Evolutionary conservation across 2,113 vertebrate species (phyloP).

Genomic region (Manacus vitellinus): DNA sequence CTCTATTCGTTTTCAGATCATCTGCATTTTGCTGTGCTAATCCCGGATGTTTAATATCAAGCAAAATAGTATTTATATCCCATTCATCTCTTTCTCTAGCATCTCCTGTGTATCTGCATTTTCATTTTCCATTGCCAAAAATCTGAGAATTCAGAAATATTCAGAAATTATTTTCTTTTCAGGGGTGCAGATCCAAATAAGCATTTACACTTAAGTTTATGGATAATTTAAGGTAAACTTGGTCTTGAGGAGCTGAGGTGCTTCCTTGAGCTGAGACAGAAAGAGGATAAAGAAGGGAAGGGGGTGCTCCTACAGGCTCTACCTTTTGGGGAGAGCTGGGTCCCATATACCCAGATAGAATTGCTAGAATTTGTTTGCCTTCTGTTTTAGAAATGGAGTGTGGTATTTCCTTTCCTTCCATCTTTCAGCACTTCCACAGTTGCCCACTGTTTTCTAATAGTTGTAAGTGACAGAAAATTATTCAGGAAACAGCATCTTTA

Average conservation of each 20-base stretch:
- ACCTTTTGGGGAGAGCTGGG: neutral
- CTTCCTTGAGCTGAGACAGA: neutral
- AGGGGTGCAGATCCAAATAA: neutral
- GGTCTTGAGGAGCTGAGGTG: neutral
- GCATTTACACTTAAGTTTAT: neutral
- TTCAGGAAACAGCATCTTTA: neutral
- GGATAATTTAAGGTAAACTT: neutral
- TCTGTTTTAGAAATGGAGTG: neutral
- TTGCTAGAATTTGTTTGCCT: neutral
- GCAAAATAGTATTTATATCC: conserved; percentile 42
- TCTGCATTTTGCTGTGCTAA: conserved; percentile 25
- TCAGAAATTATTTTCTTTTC: neutral
- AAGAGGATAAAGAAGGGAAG: neutral
- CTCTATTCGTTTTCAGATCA: neutral
- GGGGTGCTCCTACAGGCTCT: rapidly evolving
- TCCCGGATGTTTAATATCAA: conserved; percentile 33
- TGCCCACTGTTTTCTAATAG: neutral
- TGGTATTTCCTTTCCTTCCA: neutral
- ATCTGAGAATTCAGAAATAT: neutral
- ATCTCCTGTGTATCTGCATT: neutral
- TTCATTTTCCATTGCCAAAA: neutral
- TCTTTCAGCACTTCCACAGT: neutral
- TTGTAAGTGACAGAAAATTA: neutral
- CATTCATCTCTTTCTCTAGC: conserved; percentile 5
- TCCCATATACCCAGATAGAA: rapidly evolving